phyloP scores from a whole-genome alignment of 2,113 vertebrate genomes.

The Isichthys henryi region DNA sequence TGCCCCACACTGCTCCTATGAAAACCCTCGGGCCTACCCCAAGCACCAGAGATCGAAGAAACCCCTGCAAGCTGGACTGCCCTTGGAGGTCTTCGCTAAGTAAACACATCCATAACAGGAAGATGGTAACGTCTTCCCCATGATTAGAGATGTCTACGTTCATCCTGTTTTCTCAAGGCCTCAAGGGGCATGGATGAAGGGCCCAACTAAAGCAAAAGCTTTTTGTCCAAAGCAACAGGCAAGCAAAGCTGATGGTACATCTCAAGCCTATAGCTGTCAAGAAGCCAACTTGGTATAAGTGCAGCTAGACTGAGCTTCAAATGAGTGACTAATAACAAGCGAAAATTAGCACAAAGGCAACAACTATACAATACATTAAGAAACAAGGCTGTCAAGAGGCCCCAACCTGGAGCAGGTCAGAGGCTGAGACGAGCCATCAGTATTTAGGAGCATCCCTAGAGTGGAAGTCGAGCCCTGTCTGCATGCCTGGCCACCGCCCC shows the following conservation, averaged over 20 bases:
- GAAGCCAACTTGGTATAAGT: neutral
- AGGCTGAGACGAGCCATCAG: neutral
- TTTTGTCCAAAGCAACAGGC: neutral
- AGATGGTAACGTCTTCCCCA: neutral
- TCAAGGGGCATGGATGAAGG: neutral
- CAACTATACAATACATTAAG: neutral
- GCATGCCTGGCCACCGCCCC: no score
- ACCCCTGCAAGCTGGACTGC: neutral
- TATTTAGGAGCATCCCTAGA: neutral
- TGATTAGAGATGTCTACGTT: neutral
- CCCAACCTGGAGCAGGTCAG: neutral
- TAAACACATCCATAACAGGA: neutral
- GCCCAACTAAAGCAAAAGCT: neutral
- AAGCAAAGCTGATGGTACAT: neutral
- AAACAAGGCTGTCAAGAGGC: neutral
- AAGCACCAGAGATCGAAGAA: neutral
- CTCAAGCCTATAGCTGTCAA: neutral
- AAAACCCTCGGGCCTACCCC: neutral
- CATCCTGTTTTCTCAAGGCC: neutral
- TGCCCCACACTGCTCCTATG: neutral
- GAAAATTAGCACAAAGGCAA: neutral
- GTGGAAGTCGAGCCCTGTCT: neutral
- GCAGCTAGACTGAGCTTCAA: neutral
- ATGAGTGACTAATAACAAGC: neutral
- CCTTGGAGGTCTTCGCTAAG: neutral